A percentile compares a stretch with the other conserved stretches of the same genome.
Evolutionary conservation across 2,888 invertebrate genomes (phyloP).

Genomic region (Campoplex nolae): DNA sequence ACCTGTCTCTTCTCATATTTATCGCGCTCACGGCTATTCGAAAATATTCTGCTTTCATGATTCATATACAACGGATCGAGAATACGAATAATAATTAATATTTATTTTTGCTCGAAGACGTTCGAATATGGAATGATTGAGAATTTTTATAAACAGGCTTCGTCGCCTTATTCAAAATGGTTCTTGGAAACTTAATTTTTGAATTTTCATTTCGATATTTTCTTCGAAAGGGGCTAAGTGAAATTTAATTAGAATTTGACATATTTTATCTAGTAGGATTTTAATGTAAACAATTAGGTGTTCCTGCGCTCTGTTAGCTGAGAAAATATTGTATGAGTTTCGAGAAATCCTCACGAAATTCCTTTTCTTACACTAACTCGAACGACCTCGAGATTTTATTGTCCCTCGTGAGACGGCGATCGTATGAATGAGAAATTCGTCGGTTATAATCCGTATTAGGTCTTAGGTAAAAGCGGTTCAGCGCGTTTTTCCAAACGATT

Average conservation of each 20-base stretch:
- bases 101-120: not conserved
- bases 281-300: not conserved
- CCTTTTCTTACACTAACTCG: slow-evolving; percentile 58
- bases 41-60: not conserved
- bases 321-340: not conserved
- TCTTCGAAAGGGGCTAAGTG: not conserved
- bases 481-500: slow-evolving; percentile 74
- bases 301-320: not conserved
- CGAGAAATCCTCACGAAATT: not conserved
- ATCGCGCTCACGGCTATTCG: not conserved
- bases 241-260: not conserved
- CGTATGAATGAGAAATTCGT: slow-evolving; percentile 34
- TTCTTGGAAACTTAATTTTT: too few species aligned
- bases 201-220: too few species aligned
- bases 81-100: not conserved
- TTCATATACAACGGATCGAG: not conserved
- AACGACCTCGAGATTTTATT: slow-evolving; percentile 72
- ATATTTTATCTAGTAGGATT: not conserved
- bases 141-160: not conserved
- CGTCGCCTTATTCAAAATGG: too few species aligned
- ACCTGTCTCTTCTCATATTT: slow-evolving; percentile 43
- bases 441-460: slow-evolving; percentile 78
- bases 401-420: slow-evolving; percentile 57
- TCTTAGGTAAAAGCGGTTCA: slow-evolving; percentile 81
- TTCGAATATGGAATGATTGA: not conserved